These are phyloP conservation scores for Chirona hameri DNA, from an alignment of 2,888 invertebrate genomes.

Conservation along the genomic window DNA sequence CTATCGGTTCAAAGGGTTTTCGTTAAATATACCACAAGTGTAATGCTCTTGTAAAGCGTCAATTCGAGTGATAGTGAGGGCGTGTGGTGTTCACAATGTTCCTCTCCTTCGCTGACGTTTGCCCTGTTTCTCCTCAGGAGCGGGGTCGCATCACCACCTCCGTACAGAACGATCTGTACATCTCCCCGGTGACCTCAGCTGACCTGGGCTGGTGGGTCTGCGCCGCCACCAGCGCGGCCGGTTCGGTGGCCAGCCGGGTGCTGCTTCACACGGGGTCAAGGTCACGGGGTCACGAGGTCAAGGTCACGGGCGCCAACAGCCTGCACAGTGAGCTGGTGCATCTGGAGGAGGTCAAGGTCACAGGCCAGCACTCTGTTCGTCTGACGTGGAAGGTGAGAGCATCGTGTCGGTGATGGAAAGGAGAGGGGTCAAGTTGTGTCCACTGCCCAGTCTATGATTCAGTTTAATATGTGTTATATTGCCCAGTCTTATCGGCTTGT, in stretches of 20 bases:
- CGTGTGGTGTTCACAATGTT: no score
- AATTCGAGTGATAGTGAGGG: no score
- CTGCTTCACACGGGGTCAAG: background rate
- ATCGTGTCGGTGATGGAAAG: no score
- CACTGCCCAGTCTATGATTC: no score
- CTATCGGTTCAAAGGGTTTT: no score
- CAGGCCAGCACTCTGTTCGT: background rate
- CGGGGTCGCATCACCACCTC: background rate
- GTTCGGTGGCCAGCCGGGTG: background rate
- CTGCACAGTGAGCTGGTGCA: background rate
- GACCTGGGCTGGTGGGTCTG: constrained; percentile 27
- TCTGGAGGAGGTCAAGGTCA: background rate
- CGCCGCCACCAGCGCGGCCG: background rate
- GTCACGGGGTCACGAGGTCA: background rate
- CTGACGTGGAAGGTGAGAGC: background rate
- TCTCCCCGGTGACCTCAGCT: background rate
- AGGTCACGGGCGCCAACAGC: background rate
- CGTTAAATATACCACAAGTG: no score
- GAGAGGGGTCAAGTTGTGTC: no score
- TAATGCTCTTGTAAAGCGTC: no score
- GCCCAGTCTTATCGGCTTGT: no score
- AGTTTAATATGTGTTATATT: no score
- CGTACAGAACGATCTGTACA: constrained; percentile 8
- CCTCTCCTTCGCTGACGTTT: no score
- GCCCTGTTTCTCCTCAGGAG: background rate